Conservation (phyloP, 2,888 invertebrate genomes). For the Germaria angustata region DNA sequence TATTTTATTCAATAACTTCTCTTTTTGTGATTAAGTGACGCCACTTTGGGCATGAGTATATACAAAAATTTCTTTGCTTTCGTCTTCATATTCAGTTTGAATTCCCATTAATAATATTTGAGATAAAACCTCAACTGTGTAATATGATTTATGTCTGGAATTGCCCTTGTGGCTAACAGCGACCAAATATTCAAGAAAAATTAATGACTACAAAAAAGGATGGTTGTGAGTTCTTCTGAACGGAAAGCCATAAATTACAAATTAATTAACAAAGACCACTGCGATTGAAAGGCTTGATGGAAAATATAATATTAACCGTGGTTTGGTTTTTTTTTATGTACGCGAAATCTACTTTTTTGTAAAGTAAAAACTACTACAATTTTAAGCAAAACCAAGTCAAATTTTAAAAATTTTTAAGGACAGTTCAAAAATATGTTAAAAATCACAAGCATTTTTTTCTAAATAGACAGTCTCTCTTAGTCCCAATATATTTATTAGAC, state of each 20-base stretch:
- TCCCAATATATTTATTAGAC: no score
- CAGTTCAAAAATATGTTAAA: no score
- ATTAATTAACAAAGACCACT: not conserved
- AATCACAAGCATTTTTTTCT: no score
- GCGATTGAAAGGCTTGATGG: not conserved
- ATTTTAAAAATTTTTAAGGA: no score
- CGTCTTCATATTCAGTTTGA: no score
- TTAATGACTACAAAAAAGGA: not conserved
- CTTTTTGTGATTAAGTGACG: not conserved
- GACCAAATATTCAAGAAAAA: not conserved
- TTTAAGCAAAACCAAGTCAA: no score
- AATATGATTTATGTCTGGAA: constrained; percentile 53
- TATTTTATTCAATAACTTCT: not conserved
- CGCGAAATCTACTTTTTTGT: no score
- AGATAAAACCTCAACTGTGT: constrained; percentile 29
- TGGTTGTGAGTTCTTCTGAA: not conserved
- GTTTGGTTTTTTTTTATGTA: no score
- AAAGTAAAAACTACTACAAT: no score
- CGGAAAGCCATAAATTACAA: not conserved
- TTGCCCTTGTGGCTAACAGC: constrained; percentile 14
- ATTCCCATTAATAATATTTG: constrained; percentile 35
- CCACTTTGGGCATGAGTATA: not conserved
- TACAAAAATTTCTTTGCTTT: not conserved
- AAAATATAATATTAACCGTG: no score
- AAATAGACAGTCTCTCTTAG: no score